Percentiles rank a stretch among this genome's conserved stretches.
Evolutionary conservation across 2,888 invertebrate species (phyloP).

Genomic region (Enchytraeus crypticus): DNA sequence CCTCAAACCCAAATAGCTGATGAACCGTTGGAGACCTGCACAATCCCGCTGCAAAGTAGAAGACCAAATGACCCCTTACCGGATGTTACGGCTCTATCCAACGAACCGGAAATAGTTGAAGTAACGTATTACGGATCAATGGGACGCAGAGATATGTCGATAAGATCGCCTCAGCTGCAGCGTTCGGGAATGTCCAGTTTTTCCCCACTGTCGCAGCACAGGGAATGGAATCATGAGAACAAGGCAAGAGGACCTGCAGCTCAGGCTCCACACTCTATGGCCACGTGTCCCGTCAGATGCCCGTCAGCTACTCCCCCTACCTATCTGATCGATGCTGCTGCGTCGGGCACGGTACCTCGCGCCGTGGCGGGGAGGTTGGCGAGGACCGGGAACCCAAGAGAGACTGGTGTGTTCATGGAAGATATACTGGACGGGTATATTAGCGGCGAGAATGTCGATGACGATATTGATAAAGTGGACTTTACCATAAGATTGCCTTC

Average conservation of each 20-base stretch:
- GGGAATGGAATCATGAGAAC: neutral
- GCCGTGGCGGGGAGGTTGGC: neutral
- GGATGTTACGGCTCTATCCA: neutral
- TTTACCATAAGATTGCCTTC: constrained; percentile 8
- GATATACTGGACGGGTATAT: constrained; percentile 12
- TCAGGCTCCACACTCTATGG: no score
- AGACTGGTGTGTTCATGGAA: neutral
- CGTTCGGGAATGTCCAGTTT: neutral
- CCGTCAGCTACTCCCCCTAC: neutral
- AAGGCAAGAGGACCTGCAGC: no score
- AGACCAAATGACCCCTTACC: neutral
- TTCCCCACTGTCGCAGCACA: neutral
- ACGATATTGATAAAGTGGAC: constrained; percentile 16
- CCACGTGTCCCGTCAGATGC: neutral
- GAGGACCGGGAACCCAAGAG: neutral
- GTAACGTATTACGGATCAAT: constrained; percentile 2
- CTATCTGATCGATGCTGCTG: neutral
- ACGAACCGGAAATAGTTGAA: neutral
- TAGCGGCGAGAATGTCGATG: constrained; percentile 19
- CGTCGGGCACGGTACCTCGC: neutral
- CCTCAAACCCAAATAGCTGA: neutral
- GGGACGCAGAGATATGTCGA: neutral
- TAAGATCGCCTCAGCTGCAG: neutral
- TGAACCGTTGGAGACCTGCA: neutral
- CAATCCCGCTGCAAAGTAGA: neutral